Base-by-base conservation (phyloP, 2,797 vertebrate genomes). In the Hippoglossus hippoglossus region DNA sequence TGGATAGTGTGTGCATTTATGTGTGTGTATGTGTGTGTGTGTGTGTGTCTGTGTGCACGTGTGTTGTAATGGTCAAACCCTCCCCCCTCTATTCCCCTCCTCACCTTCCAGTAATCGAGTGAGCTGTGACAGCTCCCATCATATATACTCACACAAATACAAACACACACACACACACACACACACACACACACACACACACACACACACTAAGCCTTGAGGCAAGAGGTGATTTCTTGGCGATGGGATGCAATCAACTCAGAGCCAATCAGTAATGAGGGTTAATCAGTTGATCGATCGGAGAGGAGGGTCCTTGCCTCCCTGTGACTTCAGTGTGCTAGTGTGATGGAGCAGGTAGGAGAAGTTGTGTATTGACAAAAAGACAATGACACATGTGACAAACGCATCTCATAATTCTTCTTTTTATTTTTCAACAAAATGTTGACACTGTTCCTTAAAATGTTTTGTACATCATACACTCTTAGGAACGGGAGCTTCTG, bases 231-330 rank as follows among this genome's bases (percentile, higher is more conserved):
- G 94, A 95, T 96, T 95, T 94, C 93, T 95, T 94, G 91, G 93
- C 93, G 90, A 90, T 91, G 93, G 94, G 93, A 88, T 94, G 90
- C 95, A 96, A 95, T 96, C 94, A 95, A 93, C 91, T 94, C 92
- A 92, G 91, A 94, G 95, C 86, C 95, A 95, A 96, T 97, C 95
- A 94, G 94, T 95, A 95, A 95, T 93, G 91, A 95, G 94, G 91
- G 94, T 95, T 96, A 96, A 97, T 96, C 95, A 95, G 94, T 94
- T 94, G 95, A 96, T 96, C 94, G 93, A 96, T 96, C 89, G 77
- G 85, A 91, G 92, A 88, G 83, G 90, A 64, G 80, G 89, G 31
- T 70, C 88, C 87, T 89, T 91, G 91, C 92, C 93, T 91, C 92
- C 26, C 26, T 39, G 4, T 57, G 81, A 70, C 57, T 73, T 75